phyloP scores from a whole-genome alignment of 2,888 invertebrate genomes.

The Rhamnusium bicolor region DNA sequence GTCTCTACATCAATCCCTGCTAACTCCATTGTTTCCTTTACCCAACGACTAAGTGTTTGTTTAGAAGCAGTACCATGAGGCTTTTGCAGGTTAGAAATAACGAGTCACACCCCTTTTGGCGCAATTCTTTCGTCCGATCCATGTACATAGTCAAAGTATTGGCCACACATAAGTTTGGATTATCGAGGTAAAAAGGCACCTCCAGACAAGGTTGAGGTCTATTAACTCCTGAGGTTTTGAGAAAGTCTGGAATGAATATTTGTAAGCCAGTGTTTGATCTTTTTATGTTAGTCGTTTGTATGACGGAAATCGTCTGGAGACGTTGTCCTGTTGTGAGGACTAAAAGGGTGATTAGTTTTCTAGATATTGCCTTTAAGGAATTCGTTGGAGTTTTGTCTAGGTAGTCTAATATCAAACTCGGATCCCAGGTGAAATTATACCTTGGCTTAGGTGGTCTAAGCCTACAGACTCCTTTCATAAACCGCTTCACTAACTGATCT shows the following conservation, averaged over 20 bases:
- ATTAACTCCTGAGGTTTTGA: slow-evolving; percentile 45
- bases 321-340: slow-evolving; percentile 53
- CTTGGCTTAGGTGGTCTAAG: slow-evolving; percentile 49
- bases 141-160: slow-evolving; percentile 34
- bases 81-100: slow-evolving; percentile 48
- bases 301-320: slow-evolving; percentile 51
- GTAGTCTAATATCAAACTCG: slow-evolving; percentile 41
- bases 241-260: slow-evolving; percentile 47
- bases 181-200: slow-evolving; percentile 41
- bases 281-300: slow-evolving; percentile 39
- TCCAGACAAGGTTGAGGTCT: slow-evolving; percentile 37
- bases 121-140: slow-evolving; percentile 30
- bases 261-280: slow-evolving; percentile 19
- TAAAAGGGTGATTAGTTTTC: slow-evolving; percentile 51
- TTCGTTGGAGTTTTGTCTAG: slow-evolving; percentile 12
- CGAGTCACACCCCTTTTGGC: too few species aligned
- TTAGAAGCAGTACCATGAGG: slow-evolving; percentile 44
- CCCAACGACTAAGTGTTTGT: slow-evolving; percentile 52
- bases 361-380: slow-evolving; percentile 43
- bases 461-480: slow-evolving; percentile 52
- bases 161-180: slow-evolving; percentile 43
- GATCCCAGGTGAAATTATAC: slow-evolving; percentile 59
- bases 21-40: slow-evolving; percentile 41
- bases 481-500: slow-evolving; percentile 47
- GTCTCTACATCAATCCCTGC: slow-evolving; percentile 48